Base-by-base conservation (phyloP, 2,113 vertebrate genomes). In the Gambusia affinis region DNA sequence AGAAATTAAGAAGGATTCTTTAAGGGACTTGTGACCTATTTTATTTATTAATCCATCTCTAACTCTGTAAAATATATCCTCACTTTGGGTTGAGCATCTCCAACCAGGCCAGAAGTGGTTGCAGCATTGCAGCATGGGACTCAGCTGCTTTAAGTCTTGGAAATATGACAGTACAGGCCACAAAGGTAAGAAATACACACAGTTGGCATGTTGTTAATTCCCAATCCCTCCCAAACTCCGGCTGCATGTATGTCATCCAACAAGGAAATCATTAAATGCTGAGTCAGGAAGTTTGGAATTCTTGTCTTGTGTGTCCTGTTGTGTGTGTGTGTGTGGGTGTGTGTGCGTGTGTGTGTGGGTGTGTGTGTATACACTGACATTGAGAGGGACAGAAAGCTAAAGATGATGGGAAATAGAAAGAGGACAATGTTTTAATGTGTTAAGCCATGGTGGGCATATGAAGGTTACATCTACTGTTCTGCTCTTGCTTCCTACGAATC, bases 111-210 rank as follows among this genome's bases (percentile, higher is more conserved):
- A 24, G 71, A 63, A 87, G 75, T 0, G 27, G 7, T 81, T 85
- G 85, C 92, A 95, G 92, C 75, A 95, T 81, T 85, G 85, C 92
- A 95, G 92, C 75, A 95, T 95, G 94, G 94, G 94, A 90, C 93
- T 95, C 91, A 94, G 93, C 87, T 95, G 94, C 91, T 95, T 95
- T 80, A 95, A 95, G 91, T 95, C 94, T 75, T 94, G 94, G 94
- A 95, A 94, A 90, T 87, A 92, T 78, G 87, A 93, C 82, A 86
- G 92, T 24, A 75, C 86, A 44, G 88, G 92, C 79, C 91, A 90
- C 86, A 95, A 95, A 93, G 93, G 94, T 95, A 68, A 92, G 80
- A 61, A 42, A 15, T 33, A 54, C 42, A 57, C n/a, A 54, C 70
- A 51, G 12, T 28, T 74, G 65, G 65, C 63, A 61, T 51, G 72